These are phyloP conservation scores for Sthenelais limicola DNA, from an alignment of 2,888 invertebrate species.

Conservation along the genomic window DNA sequence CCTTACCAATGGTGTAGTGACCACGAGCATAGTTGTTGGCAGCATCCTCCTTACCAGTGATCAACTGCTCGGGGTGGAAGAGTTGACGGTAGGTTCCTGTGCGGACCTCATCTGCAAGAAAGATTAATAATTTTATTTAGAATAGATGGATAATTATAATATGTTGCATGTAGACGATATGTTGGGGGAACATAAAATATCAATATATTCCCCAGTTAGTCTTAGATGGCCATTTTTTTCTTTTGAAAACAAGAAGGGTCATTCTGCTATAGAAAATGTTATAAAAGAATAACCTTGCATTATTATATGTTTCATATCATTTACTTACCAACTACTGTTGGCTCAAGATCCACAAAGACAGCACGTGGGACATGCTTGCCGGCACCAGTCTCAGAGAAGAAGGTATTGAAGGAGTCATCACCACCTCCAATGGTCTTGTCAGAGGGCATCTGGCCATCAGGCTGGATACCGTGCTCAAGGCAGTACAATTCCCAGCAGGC, in stretches of 20 bases:
- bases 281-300: no score
- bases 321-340: conserved; percentile 1
- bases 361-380: conserved; percentile 9
- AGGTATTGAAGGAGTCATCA: conserved; percentile 4
- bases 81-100: conserved; percentile 4
- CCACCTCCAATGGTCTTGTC: conserved; percentile 20
- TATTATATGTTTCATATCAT: no score
- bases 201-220: no score
- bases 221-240: no score
- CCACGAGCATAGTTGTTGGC: conserved; percentile 42
- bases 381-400: conserved; percentile 6
- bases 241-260: no score
- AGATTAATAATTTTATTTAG: conserved; percentile 21
- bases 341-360: conserved; percentile 1
- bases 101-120: conserved; percentile 1
- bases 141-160: conserved; percentile 44
- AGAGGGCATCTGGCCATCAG: conserved; percentile 22
- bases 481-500: conserved; percentile 21
- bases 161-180: no score
- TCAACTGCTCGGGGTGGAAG: conserved; percentile 9
- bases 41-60: conserved; percentile 16
- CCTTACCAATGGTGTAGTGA: conserved; percentile 14
- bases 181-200: no score
- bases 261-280: no score
- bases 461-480: conserved; percentile 22